Conservation (phyloP, 2,888 invertebrate genomes). For the Scelioninae gen. 1 region DNA sequence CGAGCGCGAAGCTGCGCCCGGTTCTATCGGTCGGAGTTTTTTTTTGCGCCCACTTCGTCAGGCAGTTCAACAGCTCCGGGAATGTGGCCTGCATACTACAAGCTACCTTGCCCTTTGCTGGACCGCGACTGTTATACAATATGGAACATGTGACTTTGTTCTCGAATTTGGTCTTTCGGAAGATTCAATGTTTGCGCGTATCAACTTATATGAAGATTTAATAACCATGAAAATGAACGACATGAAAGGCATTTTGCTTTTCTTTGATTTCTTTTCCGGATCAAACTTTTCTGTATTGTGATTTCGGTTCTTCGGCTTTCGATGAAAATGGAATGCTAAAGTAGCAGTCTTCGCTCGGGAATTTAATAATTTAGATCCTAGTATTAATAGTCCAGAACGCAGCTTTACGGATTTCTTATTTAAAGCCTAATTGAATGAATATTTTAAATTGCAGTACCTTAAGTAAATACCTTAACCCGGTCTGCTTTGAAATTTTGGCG, state of each 20-base stretch:
- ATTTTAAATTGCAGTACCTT: slow-evolving; percentile 20
- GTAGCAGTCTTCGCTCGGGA: slow-evolving; percentile 24
- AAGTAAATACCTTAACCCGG: slow-evolving; percentile 13
- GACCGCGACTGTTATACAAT: slow-evolving; percentile 66
- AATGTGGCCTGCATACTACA: slow-evolving; percentile 80
- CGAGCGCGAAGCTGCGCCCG: slow-evolving; percentile 54
- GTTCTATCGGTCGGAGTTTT: slow-evolving; percentile 64
- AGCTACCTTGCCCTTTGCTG: slow-evolving; percentile 71
- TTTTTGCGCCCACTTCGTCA: slow-evolving; percentile 69
- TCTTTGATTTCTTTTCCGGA: slow-evolving; percentile 30
- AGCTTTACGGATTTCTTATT: slow-evolving; percentile 31
- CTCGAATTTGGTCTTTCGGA: slow-evolving; percentile 56
- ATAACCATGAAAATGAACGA: slow-evolving; percentile 47
- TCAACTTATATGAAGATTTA: slow-evolving; percentile 50
- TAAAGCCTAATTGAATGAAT: slow-evolving; percentile 48
- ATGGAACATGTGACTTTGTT: slow-evolving; percentile 65
- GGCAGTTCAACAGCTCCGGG: slow-evolving; percentile 80
- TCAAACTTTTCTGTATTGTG: slow-evolving; percentile 42
- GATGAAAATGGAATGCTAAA: slow-evolving; percentile 49
- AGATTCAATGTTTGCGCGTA: slow-evolving; percentile 66
- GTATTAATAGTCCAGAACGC: slow-evolving; percentile 46
- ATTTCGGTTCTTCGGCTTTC: slow-evolving; percentile 37
- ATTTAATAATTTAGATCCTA: slow-evolving; percentile 48
- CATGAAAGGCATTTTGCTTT: slow-evolving; percentile 35
- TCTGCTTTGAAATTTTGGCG: slow-evolving; percentile 6